phyloP scores from a whole-genome alignment of 2,797 vertebrate genomes.

The Nannoperca australis region DNA sequence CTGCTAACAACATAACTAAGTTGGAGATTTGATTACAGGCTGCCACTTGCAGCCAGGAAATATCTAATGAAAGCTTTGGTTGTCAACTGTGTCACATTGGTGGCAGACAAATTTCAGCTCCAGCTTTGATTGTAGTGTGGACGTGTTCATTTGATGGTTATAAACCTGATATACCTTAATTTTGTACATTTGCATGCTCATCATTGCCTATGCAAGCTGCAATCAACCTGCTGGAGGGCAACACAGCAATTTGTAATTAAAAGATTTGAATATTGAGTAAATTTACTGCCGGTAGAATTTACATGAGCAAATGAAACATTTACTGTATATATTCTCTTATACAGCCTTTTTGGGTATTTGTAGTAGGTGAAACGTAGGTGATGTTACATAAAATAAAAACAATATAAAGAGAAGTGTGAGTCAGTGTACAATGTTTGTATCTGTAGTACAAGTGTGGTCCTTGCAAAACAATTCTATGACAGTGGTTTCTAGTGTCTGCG shows the following conservation, averaged over 20 bases:
- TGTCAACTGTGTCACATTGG: constrained; percentile 12
- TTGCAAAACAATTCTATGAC: neutral
- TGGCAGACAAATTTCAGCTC: constrained; percentile 1
- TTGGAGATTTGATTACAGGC: constrained; percentile 55
- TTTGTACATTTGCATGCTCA: constrained; percentile 11
- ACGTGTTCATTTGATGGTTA: constrained; percentile 6
- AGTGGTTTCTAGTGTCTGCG: neutral
- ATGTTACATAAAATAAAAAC: neutral
- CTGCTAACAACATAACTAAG: constrained; percentile 46
- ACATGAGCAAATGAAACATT: neutral
- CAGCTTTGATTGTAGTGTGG: neutral
- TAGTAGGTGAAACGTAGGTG: neutral
- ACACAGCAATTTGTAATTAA: constrained; percentile 20
- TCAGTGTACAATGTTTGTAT: neutral
- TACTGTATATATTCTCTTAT: neutral
- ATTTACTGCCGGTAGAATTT: neutral
- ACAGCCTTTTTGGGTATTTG: neutral
- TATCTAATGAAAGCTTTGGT: constrained; percentile 31
- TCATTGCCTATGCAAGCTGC: constrained; percentile 13
- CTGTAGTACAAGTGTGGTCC: neutral
- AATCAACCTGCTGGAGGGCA: constrained; percentile 19
- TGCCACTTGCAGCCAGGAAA: constrained; percentile 34
- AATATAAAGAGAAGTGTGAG: neutral
- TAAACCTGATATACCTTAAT: neutral
- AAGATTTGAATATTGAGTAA: constrained; percentile 13